Conservation (phyloP, 2,797 vertebrate species). For the Typhlichthys eigenmanni region DNA sequence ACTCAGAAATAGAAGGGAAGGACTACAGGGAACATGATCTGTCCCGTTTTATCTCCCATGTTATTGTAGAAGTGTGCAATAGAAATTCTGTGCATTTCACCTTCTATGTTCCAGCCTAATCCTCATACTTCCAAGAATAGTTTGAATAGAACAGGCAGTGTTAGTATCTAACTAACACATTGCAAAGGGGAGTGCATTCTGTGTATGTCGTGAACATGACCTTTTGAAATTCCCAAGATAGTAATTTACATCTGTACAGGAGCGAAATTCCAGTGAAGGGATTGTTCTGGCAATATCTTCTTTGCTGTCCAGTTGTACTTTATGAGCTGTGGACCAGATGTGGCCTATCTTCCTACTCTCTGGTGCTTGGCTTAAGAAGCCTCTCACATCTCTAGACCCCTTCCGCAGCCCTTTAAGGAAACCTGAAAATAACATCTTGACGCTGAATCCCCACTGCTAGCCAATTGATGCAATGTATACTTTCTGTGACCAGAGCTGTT, state of each 20-base stretch:
- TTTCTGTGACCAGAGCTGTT: too few species aligned
- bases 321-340: constrained; percentile 52
- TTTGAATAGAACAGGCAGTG: constrained; percentile 46
- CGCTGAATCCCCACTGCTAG: constrained; percentile 48
- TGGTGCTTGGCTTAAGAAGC: constrained; percentile 57
- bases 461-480: constrained; percentile 59
- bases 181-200: constrained; percentile 58
- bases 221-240: constrained; percentile 51
- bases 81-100: constrained; percentile 34
- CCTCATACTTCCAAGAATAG: constrained; percentile 48
- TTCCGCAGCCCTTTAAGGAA: constrained; percentile 32
- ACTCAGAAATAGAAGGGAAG: constrained; percentile 13
- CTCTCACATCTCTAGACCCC: constrained; percentile 41
- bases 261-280: constrained; percentile 47
- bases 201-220: constrained; percentile 39
- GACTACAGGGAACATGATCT: constrained; percentile 14
- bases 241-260: constrained; percentile 45
- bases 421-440: constrained; percentile 63
- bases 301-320: constrained; percentile 28
- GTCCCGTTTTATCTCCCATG: constrained; percentile 37
- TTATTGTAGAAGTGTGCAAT: constrained; percentile 8
- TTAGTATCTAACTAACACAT: constrained; percentile 32
- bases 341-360: constrained; percentile 43
- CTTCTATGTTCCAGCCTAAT: too few species aligned
- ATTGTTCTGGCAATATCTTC: constrained; percentile 36